Evolutionary conservation across 2,113 vertebrate species (phyloP), one percentile per base, ranked within the genome.

Genomic region (Oxygymnocypris stewartii): DNA sequence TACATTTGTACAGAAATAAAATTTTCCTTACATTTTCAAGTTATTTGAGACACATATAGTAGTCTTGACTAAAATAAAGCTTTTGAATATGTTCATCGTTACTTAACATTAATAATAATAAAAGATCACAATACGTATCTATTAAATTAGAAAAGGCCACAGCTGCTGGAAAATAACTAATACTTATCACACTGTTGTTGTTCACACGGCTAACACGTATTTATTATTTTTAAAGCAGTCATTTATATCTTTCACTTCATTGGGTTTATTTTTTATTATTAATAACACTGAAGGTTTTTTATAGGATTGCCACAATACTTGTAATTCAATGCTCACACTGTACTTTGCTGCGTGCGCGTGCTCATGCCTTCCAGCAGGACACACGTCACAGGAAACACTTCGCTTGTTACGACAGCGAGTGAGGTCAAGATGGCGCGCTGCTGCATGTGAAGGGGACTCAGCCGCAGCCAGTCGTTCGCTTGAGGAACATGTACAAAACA

Each of bases 401-500:
- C 25, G 18, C 28, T 81, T 31, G 28, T 31, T 14, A 0, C 12
- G 7, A 16, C 4, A 14, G 31, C 28, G 51, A 14, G 31, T 20
- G 51, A 90, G 92, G 92, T 93, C 87, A 93, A 88, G 86, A 96
- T 96, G 95, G 95, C 93, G 87, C 75, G 92, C 35, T 13, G 40
- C 93, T 86, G 90, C 40, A 77, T 89, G 91, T 95, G 90, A 95
- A 93, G 79, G 92, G 90, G 91, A 93, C 91, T 78, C 44, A 35
- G 59, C 76, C 0, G 67, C 25, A 83, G 67, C 89, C 88, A 91
- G 88, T 84, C 91, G 59, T 71, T 87, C 89, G 88, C 25, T 23
- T 16, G 23, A 79, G 84, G 59, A 94, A 87, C 89, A 96, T 96
- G 95, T 95, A 88, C 89, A 95, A 93, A 91, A 85, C 94, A 3